Conservation (phyloP, 1,140 invertebrate species). For the Conus ventricosus region DNA sequence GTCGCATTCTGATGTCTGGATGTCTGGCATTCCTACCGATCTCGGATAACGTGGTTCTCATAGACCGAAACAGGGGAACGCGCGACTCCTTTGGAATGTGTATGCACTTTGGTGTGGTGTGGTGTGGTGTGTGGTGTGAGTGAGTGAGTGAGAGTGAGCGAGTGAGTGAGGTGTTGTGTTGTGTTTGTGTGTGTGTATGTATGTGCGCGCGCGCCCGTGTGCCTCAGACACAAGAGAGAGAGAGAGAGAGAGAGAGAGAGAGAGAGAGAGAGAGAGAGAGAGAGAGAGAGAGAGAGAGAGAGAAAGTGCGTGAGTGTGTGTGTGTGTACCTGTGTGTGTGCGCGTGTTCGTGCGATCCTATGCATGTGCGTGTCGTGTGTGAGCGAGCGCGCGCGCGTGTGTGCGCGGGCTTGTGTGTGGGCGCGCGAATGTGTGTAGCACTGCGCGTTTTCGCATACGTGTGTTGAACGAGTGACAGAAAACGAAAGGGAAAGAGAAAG, state of each 20-base stretch:
- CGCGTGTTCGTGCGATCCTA: background rate
- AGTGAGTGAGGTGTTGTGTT: too few relatives aligned
- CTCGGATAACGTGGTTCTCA: too few relatives aligned
- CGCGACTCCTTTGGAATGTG: too few relatives aligned
- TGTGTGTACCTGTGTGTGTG: constrained; percentile 11
- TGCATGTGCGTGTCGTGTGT: background rate
- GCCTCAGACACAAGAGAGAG: background rate
- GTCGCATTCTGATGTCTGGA: too few relatives aligned
- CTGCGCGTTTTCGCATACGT: background rate
- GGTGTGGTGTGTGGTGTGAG: too few relatives aligned
- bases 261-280: background rate
- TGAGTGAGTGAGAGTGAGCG: too few relatives aligned
- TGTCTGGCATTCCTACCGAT: too few relatives aligned
- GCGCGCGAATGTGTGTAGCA: background rate
- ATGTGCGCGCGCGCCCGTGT: background rate
- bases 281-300: background rate
- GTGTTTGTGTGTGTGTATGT: too few relatives aligned
- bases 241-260: background rate
- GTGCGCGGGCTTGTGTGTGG: background rate
- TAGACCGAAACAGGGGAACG: too few relatives aligned
- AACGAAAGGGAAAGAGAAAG: too few relatives aligned
- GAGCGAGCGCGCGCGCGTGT: background rate
- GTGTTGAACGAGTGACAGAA: too few relatives aligned
- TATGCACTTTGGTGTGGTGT: too few relatives aligned
- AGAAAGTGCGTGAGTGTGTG: background rate